Base-by-base conservation (phyloP, 2,113 vertebrate species). In the Cephalophus harveyi region DNA sequence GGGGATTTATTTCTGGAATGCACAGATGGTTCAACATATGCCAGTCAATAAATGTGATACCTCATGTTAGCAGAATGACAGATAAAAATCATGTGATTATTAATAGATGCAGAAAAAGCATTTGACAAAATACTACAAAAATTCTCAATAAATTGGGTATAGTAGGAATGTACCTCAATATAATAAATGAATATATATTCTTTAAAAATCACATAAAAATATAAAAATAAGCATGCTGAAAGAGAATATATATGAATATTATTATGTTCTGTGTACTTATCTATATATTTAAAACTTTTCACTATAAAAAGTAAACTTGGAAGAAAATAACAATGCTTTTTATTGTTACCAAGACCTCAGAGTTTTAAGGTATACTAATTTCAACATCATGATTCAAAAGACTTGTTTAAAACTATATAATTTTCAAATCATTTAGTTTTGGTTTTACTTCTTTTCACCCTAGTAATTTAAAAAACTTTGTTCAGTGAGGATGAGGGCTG, bases 301-400 rank as follows among this genome's bases (percentile, higher is more conserved):
- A 93, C 50, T 81, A 15, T 81, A 57, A 86, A 79, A 93, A 85
- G 13, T 85, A 93, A 95, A 96, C 27, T 76, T 33, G 11, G 28
- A 74, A 93, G 33, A 95, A 93, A 96, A 40, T 46, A n/a, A 74
- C 25, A 96, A 36, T 59, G 16, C 21, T 87, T 54, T 67, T 82
- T 54, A 91, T 93, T 96, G 46, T 91, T 74, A 55, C 40, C 27
- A 86, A 94, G 78, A 67, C 25, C 33, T 95, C n/a, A 94, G 83
- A 52, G 89, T 97, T 90, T 91, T 96, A 89, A 78, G 67, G 12
- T 85, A 27, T 82, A 88, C 52, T 67, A 33, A 92, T 96, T 97
- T 94, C 83, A 95, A 55, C n/a, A 83, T 82, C 46, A 54, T 78
- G 40, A 15, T 86, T 95, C 48, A 78, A 92, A 82, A 89, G 88